These are phyloP conservation scores for Cryptotermes secundus DNA, from an alignment of 1,140 invertebrate genomes.

Conservation along the genomic window DNA sequence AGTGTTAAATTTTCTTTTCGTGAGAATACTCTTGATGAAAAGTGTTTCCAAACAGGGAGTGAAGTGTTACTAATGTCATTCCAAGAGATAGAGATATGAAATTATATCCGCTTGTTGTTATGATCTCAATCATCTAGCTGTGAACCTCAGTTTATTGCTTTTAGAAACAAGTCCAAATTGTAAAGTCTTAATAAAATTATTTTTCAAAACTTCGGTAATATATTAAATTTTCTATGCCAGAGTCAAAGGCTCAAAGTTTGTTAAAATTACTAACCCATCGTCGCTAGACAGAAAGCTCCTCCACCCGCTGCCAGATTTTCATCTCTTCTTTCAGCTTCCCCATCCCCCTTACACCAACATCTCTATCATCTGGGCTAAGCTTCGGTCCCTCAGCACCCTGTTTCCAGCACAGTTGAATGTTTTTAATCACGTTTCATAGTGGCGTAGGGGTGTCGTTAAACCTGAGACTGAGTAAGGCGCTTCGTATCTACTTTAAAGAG, in stretches of 20 bases:
- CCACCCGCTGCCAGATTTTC: background rate
- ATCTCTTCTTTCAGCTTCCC: background rate
- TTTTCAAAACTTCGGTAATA: background rate
- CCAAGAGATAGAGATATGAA: background rate
- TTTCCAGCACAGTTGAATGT: background rate
- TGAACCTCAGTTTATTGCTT: background rate
- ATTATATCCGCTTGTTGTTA: background rate
- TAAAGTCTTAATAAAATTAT: background rate
- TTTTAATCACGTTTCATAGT: background rate
- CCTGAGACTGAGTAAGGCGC: background rate
- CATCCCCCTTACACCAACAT: background rate
- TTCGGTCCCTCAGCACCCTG: background rate
- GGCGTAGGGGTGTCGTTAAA: background rate
- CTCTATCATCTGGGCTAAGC: background rate
- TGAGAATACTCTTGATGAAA: background rate
- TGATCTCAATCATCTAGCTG: background rate
- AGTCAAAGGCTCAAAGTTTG: background rate
- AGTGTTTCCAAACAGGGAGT: background rate
- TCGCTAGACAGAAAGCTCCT: background rate
- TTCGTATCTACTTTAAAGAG: background rate
- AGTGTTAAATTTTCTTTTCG: too few relatives aligned
- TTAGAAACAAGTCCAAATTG: background rate
- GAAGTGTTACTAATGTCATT: background rate
- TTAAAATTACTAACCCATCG: slow-evolving; percentile 5
- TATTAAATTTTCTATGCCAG: background rate